Conservation (phyloP, 2,113 vertebrate species). For the Callipepla californica region DNA sequence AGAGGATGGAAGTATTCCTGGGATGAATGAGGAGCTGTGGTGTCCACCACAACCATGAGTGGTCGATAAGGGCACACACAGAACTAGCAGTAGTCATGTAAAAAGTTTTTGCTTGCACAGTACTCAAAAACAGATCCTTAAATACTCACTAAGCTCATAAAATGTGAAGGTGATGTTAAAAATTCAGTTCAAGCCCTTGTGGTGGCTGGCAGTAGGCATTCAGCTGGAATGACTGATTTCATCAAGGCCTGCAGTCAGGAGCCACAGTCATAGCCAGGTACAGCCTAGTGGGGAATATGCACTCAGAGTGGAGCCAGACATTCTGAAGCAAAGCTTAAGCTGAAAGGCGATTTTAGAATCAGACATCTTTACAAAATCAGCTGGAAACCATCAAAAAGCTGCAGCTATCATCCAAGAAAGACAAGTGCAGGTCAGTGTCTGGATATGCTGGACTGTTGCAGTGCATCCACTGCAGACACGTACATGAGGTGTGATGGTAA, state of each 20-base stretch:
- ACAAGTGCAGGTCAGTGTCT: background rate
- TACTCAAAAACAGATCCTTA: background rate
- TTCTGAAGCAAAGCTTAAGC: background rate
- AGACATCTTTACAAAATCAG: background rate
- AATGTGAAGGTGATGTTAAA: background rate
- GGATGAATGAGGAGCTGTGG: background rate
- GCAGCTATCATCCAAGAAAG: background rate
- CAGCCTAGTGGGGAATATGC: background rate
- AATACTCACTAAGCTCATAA: background rate
- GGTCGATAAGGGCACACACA: background rate
- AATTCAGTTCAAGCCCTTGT: background rate
- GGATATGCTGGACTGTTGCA: background rate
- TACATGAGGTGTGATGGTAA: fast-evolving
- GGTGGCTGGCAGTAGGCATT: background rate
- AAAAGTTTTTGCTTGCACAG: background rate
- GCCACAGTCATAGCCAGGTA: background rate
- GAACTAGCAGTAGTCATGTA: background rate
- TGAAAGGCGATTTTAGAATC: background rate
- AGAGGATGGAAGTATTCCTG: background rate
- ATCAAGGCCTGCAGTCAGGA: background rate
- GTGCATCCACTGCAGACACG: background rate
- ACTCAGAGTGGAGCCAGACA: background rate
- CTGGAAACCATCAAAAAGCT: background rate
- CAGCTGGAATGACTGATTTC: background rate
- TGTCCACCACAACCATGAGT: background rate